These are phyloP conservation scores for Channa argus DNA, from an alignment of 2,113 vertebrate species.

Conservation along the genomic window DNA sequence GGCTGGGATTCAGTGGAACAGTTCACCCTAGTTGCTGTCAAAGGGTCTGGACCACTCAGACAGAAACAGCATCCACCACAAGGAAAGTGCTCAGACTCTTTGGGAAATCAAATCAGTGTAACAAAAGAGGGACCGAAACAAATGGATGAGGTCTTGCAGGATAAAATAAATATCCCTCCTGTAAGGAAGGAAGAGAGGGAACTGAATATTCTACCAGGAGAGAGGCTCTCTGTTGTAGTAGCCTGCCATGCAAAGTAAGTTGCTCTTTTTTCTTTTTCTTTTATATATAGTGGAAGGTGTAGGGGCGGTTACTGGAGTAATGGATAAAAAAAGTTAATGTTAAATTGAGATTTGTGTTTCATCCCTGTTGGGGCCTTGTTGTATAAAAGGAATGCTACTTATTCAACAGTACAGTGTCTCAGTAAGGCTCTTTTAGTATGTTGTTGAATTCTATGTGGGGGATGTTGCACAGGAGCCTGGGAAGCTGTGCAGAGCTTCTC, in stretches of 20 bases:
- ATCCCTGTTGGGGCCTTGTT: not conserved
- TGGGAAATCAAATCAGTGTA: slow-evolving; percentile 17
- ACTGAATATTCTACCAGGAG: slow-evolving; percentile 83
- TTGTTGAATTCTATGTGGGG: slow-evolving; percentile 2
- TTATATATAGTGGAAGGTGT: not conserved
- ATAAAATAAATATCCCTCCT: not conserved
- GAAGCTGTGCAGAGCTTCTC: slow-evolving; percentile 89
- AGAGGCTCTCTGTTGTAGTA: slow-evolving; percentile 78
- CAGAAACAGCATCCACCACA: not conserved
- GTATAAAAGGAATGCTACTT: not conserved
- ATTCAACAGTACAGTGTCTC: not conserved
- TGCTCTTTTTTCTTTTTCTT: not conserved
- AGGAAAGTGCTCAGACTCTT: slow-evolving; percentile 11
- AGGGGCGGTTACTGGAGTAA: not conserved
- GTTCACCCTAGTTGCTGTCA: slow-evolving; percentile 77
- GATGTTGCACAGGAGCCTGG: slow-evolving; percentile 82
- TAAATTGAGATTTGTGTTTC: not conserved
- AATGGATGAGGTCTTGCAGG: slow-evolving; percentile 7
- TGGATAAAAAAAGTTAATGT: slow-evolving; percentile 12
- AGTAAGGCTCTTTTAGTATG: not conserved
- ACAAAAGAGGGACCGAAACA: slow-evolving; percentile 9
- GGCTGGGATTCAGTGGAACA: slow-evolving; percentile 91
- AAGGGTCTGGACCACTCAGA: not conserved
- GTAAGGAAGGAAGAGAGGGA: slow-evolving; percentile 48
- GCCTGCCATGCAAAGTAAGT: slow-evolving; percentile 85